Evolutionary conservation across 2,888 invertebrate genomes (phyloP), one percentile per base, ranked within the genome.

Genomic region (Macropis europaea): DNA sequence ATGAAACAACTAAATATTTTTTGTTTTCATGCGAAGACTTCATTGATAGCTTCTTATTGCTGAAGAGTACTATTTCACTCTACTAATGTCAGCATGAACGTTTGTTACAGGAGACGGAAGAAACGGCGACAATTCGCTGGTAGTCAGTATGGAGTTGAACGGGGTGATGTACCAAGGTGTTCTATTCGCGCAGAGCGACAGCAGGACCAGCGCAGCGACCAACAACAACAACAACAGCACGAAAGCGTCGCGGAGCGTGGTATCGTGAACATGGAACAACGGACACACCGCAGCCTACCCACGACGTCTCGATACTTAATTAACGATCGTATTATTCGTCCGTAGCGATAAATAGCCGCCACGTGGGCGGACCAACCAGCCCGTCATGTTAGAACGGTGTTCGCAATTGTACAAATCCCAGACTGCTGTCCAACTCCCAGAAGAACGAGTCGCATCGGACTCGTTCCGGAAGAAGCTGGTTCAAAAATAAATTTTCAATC

Each of bases 101-200:
- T n/a, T n/a, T n/a, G 71, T 91, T 91, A 0, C 90, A 97, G 97
- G 95, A 81, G 96, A 96, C 86, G 94, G 95, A 24, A 92, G 93
- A 76, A 95, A 95, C 82, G 95, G 96, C 7, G 97, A 97, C 87
- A 96, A 95, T 86, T 97, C 98, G 61, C 91, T 99, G 76, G 95
- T 96, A 36, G 97, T 99, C 30, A 97, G 97, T 85, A 97, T 99
- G 95, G 98, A 99, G 90, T 92, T 99, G 73, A 98, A 99, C 89
- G 99, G 99, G 43, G 94, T 97, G 56, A 95, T 96, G 90, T 99
- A 99, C 90, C 97, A 98, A 91, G 99, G 99, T 17, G 96, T 99
- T 6, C 92, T 99, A 5, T 97, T 97, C 90, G 94, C 95, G 53
- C 93, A 88, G 73, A 80, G 57, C 5, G 85, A 87, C 26, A 81